phyloP scores from a whole-genome alignment of 2,113 vertebrate genomes.

The Spheniscus mendiculus region DNA sequence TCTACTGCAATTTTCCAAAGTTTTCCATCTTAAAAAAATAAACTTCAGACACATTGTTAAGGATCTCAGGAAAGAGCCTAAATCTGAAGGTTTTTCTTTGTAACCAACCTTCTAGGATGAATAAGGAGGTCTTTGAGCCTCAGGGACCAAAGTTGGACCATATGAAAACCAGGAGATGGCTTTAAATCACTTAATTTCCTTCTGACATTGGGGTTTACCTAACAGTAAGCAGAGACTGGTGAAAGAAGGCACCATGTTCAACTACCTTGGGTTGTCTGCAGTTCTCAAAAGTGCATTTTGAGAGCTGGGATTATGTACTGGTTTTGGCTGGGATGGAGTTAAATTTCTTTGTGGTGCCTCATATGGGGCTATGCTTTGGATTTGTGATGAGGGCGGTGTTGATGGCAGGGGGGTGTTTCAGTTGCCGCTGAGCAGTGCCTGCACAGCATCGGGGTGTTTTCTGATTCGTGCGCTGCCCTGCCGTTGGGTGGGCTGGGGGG shows the following conservation, averaged over 20 bases:
- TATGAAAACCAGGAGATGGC: not conserved
- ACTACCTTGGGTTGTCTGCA: not conserved
- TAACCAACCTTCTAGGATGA: not conserved
- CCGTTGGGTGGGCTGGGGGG: not conserved
- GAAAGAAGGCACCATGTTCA: not conserved
- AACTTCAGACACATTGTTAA: not conserved
- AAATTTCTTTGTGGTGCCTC: not conserved
- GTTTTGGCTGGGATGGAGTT: not conserved
- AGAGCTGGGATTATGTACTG: not conserved
- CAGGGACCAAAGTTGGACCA: not conserved
- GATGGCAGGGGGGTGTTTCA: not conserved
- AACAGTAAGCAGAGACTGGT: not conserved
- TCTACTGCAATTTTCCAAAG: not conserved
- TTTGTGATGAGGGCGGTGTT: not conserved
- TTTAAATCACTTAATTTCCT: not conserved
- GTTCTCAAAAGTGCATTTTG: not conserved
- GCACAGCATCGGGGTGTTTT: not conserved
- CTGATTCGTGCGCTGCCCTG: rapidly evolving
- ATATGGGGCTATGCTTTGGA: not conserved
- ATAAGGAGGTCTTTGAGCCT: not conserved
- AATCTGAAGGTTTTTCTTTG: not conserved
- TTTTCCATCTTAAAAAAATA: not conserved
- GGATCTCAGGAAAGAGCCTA: not conserved
- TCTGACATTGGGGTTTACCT: not conserved
- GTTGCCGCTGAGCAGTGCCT: not conserved